These are phyloP conservation scores for Etheostoma perlongum DNA, from an alignment of 2,797 vertebrate species.

Conservation along the genomic window DNA sequence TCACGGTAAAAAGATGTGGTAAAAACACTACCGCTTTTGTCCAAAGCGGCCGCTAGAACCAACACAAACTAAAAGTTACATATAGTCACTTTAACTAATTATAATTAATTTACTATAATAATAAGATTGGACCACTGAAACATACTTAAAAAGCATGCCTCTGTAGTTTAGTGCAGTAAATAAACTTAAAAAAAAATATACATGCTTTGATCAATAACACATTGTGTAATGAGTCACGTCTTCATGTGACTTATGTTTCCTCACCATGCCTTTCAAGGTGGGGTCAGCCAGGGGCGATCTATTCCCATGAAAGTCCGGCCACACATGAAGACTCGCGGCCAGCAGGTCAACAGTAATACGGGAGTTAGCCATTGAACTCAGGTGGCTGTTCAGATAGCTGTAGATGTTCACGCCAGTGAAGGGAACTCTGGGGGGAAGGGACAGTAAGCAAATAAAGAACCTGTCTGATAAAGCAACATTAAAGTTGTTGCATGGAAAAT, in stretches of 20 bases:
- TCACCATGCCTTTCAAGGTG: slow-evolving; percentile 95
- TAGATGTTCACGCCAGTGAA: slow-evolving; percentile 87
- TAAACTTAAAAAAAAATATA: neutral
- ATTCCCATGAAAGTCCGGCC: slow-evolving; percentile 99
- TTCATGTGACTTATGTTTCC: slow-evolving; percentile 34
- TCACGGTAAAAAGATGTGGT: too few relatives aligned
- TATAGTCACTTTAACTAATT: neutral
- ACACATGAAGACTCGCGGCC: slow-evolving; percentile 92
- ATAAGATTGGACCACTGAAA: neutral
- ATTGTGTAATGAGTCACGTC: neutral
- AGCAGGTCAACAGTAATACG: slow-evolving; percentile 88
- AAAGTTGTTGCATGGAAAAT: neutral
- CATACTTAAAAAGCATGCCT: neutral
- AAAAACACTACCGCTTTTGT: too few relatives aligned
- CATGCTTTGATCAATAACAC: neutral
- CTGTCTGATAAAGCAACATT: neutral
- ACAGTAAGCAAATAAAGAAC: neutral
- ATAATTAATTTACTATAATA: neutral
- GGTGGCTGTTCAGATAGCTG: slow-evolving; percentile 91
- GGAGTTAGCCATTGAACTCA: slow-evolving; percentile 87
- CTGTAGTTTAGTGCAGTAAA: neutral
- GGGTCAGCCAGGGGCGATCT: slow-evolving; percentile 95
- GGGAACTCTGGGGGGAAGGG: slow-evolving; percentile 32
- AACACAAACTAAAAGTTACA: too few relatives aligned
- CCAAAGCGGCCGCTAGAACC: too few relatives aligned